Evolutionary conservation across 2,888 invertebrate species (phyloP), one percentile per base, ranked within the genome.

Genomic region (Mesorhabditis sp.): DNA sequence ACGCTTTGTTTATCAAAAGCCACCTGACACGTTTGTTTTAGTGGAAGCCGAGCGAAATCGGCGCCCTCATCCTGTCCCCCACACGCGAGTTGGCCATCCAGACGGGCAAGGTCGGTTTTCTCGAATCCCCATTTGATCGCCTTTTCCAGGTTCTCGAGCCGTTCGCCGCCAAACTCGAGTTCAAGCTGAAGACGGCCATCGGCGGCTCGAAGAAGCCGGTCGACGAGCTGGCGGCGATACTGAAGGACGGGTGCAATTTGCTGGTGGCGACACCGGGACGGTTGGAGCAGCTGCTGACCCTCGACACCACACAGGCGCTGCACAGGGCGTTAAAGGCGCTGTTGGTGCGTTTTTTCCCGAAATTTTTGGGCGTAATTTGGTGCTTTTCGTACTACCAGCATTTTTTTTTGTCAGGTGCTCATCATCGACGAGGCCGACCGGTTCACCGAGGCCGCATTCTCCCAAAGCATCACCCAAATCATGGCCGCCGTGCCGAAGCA

Each of bases 381-480:
- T 50, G 6, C 6, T 67, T n/a, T 63, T 7, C 41, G 64, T 41
- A 10, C 15, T n/a, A 10, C 10, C 64, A 63, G 15, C 7, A 41
- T 10, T 15, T 41, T 63, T 58, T n/a, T 13, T 1, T 58, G 7
- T 58, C 58, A 63, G 87, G 89, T 98, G 62, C 87, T 98, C 50
- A 91, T 99, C 2, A 88, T 98, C 43, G 98, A 99, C 86, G 98
- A 98, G 89, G 97, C 97, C 0, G 98, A 99, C 87, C 90, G 94
- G 64, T 89, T 98, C 10, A 88, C 97, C 44, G 95, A 95, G 86
- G 89, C 95, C 75, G 96, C 96, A 3, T 98, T 98, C 86, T 62
- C 5, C 71, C 76, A 62, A 68, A 88, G 92, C 3, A 88, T 97
- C 15, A 92, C 93, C 78, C 92, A 92, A 15, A 96, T 99, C 79